These are phyloP conservation scores for Parelbella ahira DNA, from an alignment of 2,888 invertebrate genomes.

Conservation along the genomic window DNA sequence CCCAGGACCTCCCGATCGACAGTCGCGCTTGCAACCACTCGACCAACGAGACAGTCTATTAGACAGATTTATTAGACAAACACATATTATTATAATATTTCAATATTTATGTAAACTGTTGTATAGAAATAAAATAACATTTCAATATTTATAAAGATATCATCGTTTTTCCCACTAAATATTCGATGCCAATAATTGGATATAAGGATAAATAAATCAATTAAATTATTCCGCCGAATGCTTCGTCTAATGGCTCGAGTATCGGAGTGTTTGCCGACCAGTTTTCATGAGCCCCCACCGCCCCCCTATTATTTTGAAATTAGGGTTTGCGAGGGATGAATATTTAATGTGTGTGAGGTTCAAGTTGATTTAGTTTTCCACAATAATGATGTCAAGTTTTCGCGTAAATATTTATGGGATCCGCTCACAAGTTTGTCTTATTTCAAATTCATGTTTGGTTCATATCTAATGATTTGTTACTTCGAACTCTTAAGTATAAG, in stretches of 20 bases:
- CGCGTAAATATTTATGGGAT: conserved; percentile 19
- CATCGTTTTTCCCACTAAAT: conserved; percentile 35
- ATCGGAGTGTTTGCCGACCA: conserved; percentile 40
- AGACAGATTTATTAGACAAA: too few relatives aligned
- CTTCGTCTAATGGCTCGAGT: conserved; percentile 53
- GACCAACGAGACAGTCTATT: too few relatives aligned
- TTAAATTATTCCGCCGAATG: conserved; percentile 65
- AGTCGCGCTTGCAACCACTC: too few relatives aligned
- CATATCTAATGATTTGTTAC: conserved; percentile 2
- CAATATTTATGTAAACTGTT: too few relatives aligned
- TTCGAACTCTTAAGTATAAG: neutral
- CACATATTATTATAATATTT: too few relatives aligned
- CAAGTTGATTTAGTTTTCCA: conserved; percentile 14
- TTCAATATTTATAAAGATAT: too few relatives aligned
- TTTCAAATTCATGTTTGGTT: conserved; percentile 12
- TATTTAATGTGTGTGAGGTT: conserved; percentile 12
- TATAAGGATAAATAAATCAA: conserved; percentile 65
- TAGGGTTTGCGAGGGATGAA: conserved; percentile 22
- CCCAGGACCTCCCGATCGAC: too few relatives aligned
- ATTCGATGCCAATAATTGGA: conserved; percentile 55
- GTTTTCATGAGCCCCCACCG: conserved; percentile 33
- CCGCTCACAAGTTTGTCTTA: conserved; percentile 14
- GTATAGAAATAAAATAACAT: too few relatives aligned
- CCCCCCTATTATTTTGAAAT: conserved; percentile 15
- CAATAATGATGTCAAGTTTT: conserved; percentile 21